Base-by-base conservation (phyloP, 2,797 vertebrate species). In the Leptoclinus maculatus region DNA sequence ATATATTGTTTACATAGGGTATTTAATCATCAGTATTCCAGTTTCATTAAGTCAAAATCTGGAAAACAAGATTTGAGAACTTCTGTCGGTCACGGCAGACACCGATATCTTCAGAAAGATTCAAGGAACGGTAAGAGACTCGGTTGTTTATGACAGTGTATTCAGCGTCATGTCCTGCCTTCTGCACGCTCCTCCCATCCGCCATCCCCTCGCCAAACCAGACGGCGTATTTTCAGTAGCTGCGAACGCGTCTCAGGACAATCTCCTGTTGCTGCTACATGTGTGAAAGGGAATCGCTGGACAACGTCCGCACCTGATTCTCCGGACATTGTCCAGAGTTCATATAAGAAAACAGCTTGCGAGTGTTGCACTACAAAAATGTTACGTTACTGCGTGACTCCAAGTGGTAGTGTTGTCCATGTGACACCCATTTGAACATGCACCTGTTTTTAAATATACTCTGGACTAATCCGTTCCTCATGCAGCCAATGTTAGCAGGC, bases 1-100 rank as follows among this genome's bases (percentile, higher is more conserved):
- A 95, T 95, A 93, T 9, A 9, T 49, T 36, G 94, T 95, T 94
- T 95, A 93, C 92, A 96, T 90, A 95, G 95, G 95, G 95, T 95
- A 93, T 95, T 95, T 91, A 90, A 94, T 95, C 94, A 96, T 96
- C 95, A 95, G 93, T 95, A 93, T 96, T 97, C 96, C 95, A 93
- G 78, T 83, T 96, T 94, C 91, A 96, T 95, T 94, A 96, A 92
- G 95, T 96, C 96, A 96, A 96, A 96, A 96, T 96, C 93, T 96
- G 45, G 19, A 21, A 47, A 17, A 2, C 19, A 49, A 49, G 43
- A 19, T 5, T 45, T 19, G 21, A 0, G 45, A 21, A 47, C 45
- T 21, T 47, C 19, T 21, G 45, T 47, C 45, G 19, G 17, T 49
- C 47, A 49, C 47, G 1, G 47, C 3, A 49, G 21, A 49, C 19